A percentile compares a stretch with the other conserved stretches of the same genome.
phyloP scores from a whole-genome alignment of 2,113 vertebrate species.

The Canis aureus region DNA sequence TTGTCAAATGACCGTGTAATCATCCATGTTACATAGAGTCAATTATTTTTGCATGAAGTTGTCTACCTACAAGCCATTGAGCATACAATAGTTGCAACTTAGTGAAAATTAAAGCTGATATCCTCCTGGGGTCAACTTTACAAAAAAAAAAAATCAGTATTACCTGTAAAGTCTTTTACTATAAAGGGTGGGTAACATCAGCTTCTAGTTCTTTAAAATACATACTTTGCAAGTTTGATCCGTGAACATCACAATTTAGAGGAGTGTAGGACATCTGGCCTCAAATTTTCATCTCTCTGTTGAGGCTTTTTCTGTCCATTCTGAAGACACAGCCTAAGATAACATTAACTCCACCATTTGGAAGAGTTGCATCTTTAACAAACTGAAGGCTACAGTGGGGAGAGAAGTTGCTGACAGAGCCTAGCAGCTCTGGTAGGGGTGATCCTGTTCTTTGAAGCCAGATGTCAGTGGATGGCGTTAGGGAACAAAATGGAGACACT shows the following conservation, averaged over 20 bases:
- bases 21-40: neutral
- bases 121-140: neutral
- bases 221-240: conserved; percentile 8
- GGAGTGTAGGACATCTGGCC: neutral
- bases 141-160: neutral
- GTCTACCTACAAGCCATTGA: neutral
- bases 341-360: neutral
- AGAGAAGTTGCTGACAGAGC: neutral
- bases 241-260: neutral
- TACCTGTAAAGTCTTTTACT: conserved; percentile 9
- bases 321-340: conserved; percentile 36
- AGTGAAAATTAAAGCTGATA: neutral
- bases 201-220: conserved; percentile 55
- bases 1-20: neutral
- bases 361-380: neutral
- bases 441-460: neutral
- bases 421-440: neutral
- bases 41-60: neutral
- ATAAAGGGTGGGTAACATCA: neutral
- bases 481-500: neutral
- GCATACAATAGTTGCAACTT: neutral
- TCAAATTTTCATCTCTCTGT: neutral
- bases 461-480: neutral
- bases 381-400: neutral
- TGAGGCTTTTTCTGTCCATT: neutral